phyloP scores from a whole-genome alignment of 1,140 invertebrate genomes.

The Hormaphis cornu region DNA sequence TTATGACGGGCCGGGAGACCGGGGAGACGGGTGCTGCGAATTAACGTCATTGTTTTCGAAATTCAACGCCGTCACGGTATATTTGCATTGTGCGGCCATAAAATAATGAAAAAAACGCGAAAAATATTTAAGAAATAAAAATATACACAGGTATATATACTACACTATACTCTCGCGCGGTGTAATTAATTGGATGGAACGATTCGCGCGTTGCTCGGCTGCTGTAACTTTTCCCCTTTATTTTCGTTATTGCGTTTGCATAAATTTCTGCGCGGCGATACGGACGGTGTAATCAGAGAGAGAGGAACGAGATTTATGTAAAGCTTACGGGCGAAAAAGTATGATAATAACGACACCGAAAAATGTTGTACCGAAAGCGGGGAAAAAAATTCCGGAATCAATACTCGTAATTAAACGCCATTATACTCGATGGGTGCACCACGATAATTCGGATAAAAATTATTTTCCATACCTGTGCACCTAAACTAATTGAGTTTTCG shows the following conservation, averaged over 20 bases:
- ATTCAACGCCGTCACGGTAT: conserved; percentile 10
- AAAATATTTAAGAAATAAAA: too few species aligned
- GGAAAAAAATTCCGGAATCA: neutral
- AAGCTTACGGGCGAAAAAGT: neutral
- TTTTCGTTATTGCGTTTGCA: conserved; percentile 22
- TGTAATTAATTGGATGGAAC: conserved; percentile 32
- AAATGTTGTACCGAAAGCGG: neutral
- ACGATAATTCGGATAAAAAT: too few species aligned
- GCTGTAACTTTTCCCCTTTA: neutral
- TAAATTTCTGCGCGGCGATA: conserved; percentile 9
- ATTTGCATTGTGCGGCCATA: neutral
- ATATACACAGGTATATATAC: too few species aligned
- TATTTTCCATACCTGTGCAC: too few species aligned
- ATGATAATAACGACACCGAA: neutral
- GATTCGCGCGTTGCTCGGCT: neutral
- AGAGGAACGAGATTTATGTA: conserved; percentile 24
- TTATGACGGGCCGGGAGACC: neutral
- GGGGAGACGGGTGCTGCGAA: neutral
- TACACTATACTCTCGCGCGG: neutral
- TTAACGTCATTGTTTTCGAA: conserved; percentile 30
- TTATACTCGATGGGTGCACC: neutral
- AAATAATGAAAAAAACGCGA: neutral
- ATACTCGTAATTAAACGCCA: conserved; percentile 7
- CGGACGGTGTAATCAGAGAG: conserved; percentile 7
- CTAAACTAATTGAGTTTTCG: too few species aligned